Conservation (phyloP, 2,113 vertebrate genomes). For the Mastomys coucha region DNA sequence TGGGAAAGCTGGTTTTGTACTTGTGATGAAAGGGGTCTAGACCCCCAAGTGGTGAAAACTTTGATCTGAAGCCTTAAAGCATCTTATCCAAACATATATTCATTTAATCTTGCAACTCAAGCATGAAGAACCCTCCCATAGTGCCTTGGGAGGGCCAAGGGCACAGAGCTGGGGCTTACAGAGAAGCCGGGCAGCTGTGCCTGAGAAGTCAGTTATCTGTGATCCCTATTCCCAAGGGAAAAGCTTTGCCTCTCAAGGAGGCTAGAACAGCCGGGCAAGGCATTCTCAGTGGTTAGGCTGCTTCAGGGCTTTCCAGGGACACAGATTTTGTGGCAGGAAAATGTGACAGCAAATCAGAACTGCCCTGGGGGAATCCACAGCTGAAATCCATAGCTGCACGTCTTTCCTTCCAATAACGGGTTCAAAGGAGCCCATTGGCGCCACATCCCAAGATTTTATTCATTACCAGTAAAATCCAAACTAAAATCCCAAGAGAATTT, state of each 20-base stretch:
- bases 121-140: conserved; percentile 34
- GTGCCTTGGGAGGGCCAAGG: background rate
- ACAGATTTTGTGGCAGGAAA: background rate
- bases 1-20: conserved; percentile 12
- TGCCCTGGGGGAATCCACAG: background rate
- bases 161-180: background rate
- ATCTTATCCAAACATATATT: conserved; percentile 68
- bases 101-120: conserved; percentile 78
- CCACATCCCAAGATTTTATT: conserved; percentile 17
- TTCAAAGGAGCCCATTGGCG: background rate
- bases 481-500: conserved; percentile 25
- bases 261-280: background rate
- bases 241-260: background rate
- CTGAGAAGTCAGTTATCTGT: conserved; percentile 67
- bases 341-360: background rate
- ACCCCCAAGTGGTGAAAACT: background rate
- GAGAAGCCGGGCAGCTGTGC: background rate
- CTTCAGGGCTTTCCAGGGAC: background rate
- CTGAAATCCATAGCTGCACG: background rate
- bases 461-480: conserved; percentile 6
- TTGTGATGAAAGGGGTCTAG: conserved; percentile 60
- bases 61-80: conserved; percentile 47
- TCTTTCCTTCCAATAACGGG: background rate
- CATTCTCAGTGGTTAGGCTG: background rate
- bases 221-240: conserved; percentile 58